Percentiles rank a stretch among this genome's conserved stretches.
phyloP scores from a whole-genome alignment of 2,888 invertebrate species.

The Caenorhabditis virilis region DNA sequence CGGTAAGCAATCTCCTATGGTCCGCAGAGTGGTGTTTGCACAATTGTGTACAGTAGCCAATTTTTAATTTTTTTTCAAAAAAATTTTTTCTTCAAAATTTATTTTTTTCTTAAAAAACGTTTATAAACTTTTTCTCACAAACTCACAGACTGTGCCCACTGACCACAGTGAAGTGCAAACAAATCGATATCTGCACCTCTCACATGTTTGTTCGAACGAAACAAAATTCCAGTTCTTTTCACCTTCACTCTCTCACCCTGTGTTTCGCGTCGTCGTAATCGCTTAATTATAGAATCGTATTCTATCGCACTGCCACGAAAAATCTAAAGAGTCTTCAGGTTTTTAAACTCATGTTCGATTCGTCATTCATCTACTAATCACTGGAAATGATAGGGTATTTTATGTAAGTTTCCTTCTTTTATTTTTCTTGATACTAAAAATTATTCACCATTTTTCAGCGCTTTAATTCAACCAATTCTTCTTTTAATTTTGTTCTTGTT shows the following conservation, averaged over 20 bases:
- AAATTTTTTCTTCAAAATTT: not conserved
- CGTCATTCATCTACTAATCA: too few species aligned
- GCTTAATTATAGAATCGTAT: constrained; percentile 10
- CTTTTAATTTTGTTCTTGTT: constrained; percentile 19
- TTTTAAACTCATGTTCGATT: too few species aligned
- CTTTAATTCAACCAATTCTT: constrained; percentile 26
- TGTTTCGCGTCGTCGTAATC: constrained; percentile 4
- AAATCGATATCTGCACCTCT: too few species aligned
- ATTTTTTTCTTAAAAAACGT: too few species aligned
- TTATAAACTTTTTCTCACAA: too few species aligned
- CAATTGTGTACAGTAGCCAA: not conserved
- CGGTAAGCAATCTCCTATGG: too few species aligned
- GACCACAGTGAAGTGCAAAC: too few species aligned
- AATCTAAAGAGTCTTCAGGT: too few species aligned
- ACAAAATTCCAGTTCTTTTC: constrained; percentile 25
- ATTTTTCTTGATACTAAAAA: not conserved
- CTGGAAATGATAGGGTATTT: constrained; percentile 35
- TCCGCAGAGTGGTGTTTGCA: too few species aligned
- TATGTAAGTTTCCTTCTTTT: constrained; percentile 11
- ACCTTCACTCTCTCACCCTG: constrained; percentile 1
- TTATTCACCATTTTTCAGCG: constrained; percentile 21
- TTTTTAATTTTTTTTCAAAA: not conserved
- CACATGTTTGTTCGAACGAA: not conserved
- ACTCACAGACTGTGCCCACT: too few species aligned
- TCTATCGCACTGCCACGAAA: constrained; percentile 7